phyloP scores from a whole-genome alignment of 2,113 vertebrate genomes.

The Coregonus clupeaformis region DNA sequence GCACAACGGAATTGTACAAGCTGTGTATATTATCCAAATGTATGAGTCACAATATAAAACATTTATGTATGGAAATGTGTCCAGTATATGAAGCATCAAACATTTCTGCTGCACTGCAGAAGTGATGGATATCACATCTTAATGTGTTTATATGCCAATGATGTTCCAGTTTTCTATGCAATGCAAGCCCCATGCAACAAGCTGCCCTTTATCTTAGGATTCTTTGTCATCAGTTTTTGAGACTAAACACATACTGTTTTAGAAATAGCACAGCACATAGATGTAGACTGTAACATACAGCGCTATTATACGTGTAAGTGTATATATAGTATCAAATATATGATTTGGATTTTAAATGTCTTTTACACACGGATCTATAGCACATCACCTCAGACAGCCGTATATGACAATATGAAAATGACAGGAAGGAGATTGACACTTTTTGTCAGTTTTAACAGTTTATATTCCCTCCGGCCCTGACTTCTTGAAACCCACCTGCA shows the following conservation, averaged over 20 bases:
- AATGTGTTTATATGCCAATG: neutral
- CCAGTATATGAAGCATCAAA: neutral
- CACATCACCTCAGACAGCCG: no score
- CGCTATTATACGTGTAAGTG: neutral
- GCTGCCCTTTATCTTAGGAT: neutral
- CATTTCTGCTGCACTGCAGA: neutral
- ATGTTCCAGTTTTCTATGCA: no score
- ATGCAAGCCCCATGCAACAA: no score
- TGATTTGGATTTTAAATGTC: no score
- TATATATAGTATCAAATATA: neutral
- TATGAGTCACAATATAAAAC: slow-evolving; percentile 22
- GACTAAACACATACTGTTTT: neutral
- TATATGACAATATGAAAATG: no score
- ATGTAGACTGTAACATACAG: neutral
- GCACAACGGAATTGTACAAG: slow-evolving; percentile 3
- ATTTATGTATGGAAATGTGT: slow-evolving; percentile 6
- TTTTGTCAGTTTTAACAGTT: no score
- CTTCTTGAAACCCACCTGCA: no score
- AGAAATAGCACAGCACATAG: neutral
- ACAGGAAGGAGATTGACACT: no score
- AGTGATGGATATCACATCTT: neutral
- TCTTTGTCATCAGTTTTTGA: neutral
- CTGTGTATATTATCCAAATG: slow-evolving; percentile 4
- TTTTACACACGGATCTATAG: no score
- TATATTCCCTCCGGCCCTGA: no score